A percentile compares a stretch with the other conserved stretches of the same genome.
These are phyloP conservation scores for Lumbricus terrestris DNA, from an alignment of 2,888 invertebrate species.

Conservation along the genomic window DNA sequence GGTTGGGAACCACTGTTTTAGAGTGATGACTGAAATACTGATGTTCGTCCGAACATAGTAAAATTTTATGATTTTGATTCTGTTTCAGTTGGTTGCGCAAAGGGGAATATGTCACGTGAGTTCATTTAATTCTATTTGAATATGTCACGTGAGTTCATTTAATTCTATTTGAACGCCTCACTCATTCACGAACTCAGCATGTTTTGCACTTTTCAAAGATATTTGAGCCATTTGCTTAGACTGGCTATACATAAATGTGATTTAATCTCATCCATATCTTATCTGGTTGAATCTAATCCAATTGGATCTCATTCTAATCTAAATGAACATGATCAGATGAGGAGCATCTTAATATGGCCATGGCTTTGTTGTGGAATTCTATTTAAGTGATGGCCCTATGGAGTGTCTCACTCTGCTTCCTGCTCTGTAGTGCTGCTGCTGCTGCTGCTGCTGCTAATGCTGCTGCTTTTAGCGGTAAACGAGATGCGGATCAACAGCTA, in stretches of 20 bases:
- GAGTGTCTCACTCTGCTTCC: not conserved
- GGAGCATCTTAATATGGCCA: not conserved
- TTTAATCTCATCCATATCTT: not conserved
- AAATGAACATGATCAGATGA: not conserved
- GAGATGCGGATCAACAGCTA: not conserved
- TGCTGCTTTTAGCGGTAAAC: not conserved
- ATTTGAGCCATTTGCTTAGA: too few relatives aligned
- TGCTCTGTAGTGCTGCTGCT: not conserved
- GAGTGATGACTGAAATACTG: not conserved
- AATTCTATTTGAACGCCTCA: not conserved
- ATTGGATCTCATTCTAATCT: not conserved
- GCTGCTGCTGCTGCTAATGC: not conserved
- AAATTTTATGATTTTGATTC: not conserved
- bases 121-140: not conserved
- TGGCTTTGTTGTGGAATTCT: not conserved
- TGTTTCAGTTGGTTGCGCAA: not conserved
- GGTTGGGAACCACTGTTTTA: too few relatives aligned
- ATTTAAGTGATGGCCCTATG: not conserved
- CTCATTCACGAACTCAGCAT: not conserved
- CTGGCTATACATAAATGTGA: not conserved
- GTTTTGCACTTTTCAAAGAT: not conserved
- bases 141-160: conserved; percentile 10
- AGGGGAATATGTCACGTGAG: conserved; percentile 16
- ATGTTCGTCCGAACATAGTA: not conserved
- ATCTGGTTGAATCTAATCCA: too few relatives aligned